Conservation (phyloP, 2,113 vertebrate species). For the Gila orcuttii region DNA sequence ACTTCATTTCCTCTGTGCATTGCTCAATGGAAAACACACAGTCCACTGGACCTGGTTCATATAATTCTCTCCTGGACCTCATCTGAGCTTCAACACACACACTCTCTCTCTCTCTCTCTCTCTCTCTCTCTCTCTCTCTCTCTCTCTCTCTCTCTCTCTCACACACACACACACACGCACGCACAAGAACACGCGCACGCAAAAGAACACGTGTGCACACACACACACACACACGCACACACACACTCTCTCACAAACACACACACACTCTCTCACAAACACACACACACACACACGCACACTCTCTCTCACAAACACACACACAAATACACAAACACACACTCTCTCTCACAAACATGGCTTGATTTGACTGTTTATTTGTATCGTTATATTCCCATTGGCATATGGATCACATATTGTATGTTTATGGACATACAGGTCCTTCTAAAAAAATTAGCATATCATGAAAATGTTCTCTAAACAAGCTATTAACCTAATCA, state of each 20-base stretch:
- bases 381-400: neutral
- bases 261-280: neutral
- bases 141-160: too few relatives aligned
- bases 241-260: neutral
- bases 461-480: too few relatives aligned
- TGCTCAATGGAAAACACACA: constrained; percentile 34
- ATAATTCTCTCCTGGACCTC: constrained; percentile 25
- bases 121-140: too few relatives aligned
- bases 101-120: neutral
- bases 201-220: too few relatives aligned
- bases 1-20: constrained; percentile 35
- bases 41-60: constrained; percentile 13
- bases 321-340: neutral
- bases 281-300: too few relatives aligned
- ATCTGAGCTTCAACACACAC: constrained; percentile 6
- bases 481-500: too few relatives aligned
- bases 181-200: too few relatives aligned
- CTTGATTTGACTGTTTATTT: too few relatives aligned
- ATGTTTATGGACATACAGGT: neutral
- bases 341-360: neutral
- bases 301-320: neutral
- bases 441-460: too few relatives aligned
- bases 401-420: neutral
- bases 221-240: neutral
- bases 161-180: too few relatives aligned